phyloP scores from a whole-genome alignment of 1,140 invertebrate genomes.

The Tetraneura akinire region DNA sequence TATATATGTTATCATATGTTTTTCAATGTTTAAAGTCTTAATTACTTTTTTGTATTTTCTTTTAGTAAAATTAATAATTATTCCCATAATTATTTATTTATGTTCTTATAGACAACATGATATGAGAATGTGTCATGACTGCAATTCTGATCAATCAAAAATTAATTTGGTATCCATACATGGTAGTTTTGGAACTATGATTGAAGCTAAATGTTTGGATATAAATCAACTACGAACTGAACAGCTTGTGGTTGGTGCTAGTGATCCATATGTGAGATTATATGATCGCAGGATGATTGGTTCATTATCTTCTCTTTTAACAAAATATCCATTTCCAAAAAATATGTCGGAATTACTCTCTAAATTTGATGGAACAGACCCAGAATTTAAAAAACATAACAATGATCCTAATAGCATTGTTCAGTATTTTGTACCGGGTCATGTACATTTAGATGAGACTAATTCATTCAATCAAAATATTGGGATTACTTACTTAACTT shows the following conservation, averaged over 20 bases:
- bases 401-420: conserved; percentile 70
- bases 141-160: conserved; percentile 60
- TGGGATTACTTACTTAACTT: conserved; percentile 83
- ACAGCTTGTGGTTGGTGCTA: conserved; percentile 89
- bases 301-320: conserved; percentile 13
- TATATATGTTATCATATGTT: conserved; percentile 61
- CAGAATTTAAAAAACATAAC: conserved; percentile 55
- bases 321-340: neutral
- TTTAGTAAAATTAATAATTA: neutral
- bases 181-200: conserved; percentile 69
- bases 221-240: conserved; percentile 85
- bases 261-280: conserved; percentile 87
- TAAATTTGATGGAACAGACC: neutral
- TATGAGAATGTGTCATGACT: conserved; percentile 74
- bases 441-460: conserved; percentile 20
- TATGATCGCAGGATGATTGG: conserved; percentile 92
- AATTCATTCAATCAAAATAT: neutral
- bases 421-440: conserved; percentile 77
- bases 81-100: conserved; percentile 11
- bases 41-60: neutral
- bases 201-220: conserved; percentile 88
- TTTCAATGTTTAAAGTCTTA: neutral
- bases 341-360: neutral
- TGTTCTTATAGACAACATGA: conserved; percentile 76
- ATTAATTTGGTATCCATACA: conserved; percentile 78